phyloP scores from a whole-genome alignment of 2,888 invertebrate genomes.

The Rhingia campestris region DNA sequence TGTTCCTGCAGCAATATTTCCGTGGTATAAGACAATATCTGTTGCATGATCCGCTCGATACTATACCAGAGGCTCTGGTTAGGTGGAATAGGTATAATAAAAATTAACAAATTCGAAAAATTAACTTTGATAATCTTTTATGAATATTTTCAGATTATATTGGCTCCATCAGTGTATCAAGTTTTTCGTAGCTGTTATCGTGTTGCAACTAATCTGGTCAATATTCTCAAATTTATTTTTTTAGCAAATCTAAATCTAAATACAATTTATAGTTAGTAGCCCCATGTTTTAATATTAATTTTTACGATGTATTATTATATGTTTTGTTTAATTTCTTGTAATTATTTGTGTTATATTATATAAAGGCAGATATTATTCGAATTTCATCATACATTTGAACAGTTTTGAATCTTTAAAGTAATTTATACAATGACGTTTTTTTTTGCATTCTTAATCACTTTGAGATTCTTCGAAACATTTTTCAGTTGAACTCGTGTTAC shows the following conservation, averaged over 20 bases:
- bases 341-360: too few species aligned
- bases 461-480: too few species aligned
- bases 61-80: slow-evolving; percentile 87
- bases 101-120: too few species aligned
- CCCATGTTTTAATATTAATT: not conserved
- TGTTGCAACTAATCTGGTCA: slow-evolving; percentile 76
- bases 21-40: slow-evolving; percentile 90
- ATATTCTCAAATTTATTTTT: slow-evolving; percentile 71
- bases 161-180: slow-evolving; percentile 83
- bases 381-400: too few species aligned
- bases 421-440: too few species aligned
- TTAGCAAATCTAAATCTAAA: not conserved
- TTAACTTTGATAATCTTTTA: too few species aligned
- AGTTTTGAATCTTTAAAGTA: too few species aligned
- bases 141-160: slow-evolving; percentile 82
- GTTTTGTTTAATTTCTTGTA: too few species aligned
- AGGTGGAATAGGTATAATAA: slow-evolving; percentile 84
- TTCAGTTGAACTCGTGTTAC: too few species aligned
- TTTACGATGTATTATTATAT: not conserved
- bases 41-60: slow-evolving; percentile 90
- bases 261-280: not conserved
- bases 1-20: slow-evolving; percentile 86
- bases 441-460: too few species aligned
- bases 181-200: slow-evolving; percentile 77
- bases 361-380: too few species aligned